Percentiles rank a stretch among this genome's conserved stretches.
Conservation (phyloP, 2,113 vertebrate genomes). For the Mirounga angustirostris region DNA sequence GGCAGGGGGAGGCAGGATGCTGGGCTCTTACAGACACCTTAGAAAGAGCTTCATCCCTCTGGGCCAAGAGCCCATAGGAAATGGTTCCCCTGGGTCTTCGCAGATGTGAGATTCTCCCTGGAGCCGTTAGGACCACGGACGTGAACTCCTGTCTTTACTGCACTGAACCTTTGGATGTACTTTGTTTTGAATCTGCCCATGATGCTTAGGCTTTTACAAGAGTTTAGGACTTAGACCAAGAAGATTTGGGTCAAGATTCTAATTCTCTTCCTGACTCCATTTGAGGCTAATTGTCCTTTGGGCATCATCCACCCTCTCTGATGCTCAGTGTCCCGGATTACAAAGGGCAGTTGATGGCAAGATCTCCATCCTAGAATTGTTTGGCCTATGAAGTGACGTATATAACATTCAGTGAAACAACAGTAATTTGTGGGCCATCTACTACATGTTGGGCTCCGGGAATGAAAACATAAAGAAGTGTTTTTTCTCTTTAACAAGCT, state of each 20-base stretch:
- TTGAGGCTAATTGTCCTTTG: background rate
- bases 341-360: background rate
- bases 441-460: background rate
- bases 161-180: background rate
- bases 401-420: background rate
- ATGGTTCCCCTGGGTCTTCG: background rate
- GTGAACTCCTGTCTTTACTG: background rate
- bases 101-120: background rate
- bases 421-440: background rate
- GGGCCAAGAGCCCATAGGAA: background rate
- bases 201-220: background rate
- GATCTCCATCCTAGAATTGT: background rate
- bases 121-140: background rate
- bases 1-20: background rate
- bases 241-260: slow-evolving; percentile 34
- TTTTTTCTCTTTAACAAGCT: background rate
- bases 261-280: background rate
- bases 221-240: background rate
- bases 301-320: background rate
- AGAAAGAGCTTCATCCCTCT: background rate
- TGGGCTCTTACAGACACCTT: background rate
- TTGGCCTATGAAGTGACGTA: background rate
- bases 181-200: background rate
- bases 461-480: background rate
- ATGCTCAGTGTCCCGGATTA: background rate